These are phyloP conservation scores for Hylia prasina DNA, from an alignment of 2,113 vertebrate genomes.

Conservation along the genomic window DNA sequence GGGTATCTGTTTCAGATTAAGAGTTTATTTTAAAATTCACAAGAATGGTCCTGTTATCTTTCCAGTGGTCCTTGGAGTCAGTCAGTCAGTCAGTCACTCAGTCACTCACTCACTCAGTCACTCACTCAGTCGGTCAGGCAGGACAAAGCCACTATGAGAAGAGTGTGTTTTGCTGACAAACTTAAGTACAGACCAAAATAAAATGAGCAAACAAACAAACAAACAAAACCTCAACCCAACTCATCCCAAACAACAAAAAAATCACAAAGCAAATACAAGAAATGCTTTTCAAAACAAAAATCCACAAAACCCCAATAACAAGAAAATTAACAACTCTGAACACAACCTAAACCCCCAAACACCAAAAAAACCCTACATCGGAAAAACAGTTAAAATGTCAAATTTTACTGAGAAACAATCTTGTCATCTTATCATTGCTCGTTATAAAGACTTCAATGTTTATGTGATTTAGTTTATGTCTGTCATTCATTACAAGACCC, in stretches of 20 bases:
- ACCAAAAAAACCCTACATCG: accelerated
- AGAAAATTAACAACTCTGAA: neutral
- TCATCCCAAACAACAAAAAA: neutral
- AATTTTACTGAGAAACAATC: neutral
- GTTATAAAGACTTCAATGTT: neutral
- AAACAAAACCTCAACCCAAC: neutral
- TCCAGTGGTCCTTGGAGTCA: neutral
- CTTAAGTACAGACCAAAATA: neutral
- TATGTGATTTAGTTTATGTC: neutral
- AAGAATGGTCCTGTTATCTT: neutral
- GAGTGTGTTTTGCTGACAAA: neutral
- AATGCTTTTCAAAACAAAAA: neutral
- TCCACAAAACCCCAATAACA: neutral
- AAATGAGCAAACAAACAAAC: neutral
- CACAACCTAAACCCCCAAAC: neutral
- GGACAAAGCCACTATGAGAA: neutral
- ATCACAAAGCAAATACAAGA: accelerated
- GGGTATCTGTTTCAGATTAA: neutral
- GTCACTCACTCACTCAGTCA: neutral
- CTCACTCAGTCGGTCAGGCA: neutral
- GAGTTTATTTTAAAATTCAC: neutral
- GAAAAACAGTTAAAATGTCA: neutral
- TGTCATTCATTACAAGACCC: neutral
- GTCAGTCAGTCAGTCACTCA: neutral
- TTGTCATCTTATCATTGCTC: neutral